Evolutionary conservation across 2,113 vertebrate species (phyloP).

Genomic region (Calyptommatus sinebrachiatus): DNA sequence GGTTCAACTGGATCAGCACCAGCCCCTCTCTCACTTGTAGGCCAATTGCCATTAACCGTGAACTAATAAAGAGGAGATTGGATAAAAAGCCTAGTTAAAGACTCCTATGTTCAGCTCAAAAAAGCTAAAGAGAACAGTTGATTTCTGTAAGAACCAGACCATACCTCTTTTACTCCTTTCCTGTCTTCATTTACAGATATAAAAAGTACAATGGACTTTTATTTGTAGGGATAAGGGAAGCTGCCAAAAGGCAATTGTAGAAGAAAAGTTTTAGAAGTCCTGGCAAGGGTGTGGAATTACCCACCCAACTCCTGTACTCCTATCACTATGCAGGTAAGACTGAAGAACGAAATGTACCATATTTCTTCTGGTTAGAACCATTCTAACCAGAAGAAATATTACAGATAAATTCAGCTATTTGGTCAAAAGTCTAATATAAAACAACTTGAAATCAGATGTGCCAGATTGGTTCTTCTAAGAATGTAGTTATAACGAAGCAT

Average conservation of each 20-base stretch:
- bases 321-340: conserved; percentile 36
- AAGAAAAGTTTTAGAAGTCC: not conserved
- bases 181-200: conserved; percentile 8
- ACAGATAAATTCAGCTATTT: conserved; percentile 19
- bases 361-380: no score
- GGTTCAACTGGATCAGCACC: no score
- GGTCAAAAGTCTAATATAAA: no score
- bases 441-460: no score
- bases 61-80: no score
- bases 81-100: no score
- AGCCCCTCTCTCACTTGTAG: no score
- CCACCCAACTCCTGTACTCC: conserved; percentile 48
- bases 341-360: conserved; percentile 71
- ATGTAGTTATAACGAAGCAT: no score
- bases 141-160: conserved; percentile 38
- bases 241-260: conserved; percentile 25
- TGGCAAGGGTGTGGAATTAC: not conserved
- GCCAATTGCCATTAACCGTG: no score
- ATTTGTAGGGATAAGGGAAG: conserved; percentile 30
- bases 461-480: no score
- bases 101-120: no score
- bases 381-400: conserved; percentile 27
- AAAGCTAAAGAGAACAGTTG: conserved; percentile 57
- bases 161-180: conserved; percentile 38
- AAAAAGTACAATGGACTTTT: no score